phyloP scores from a whole-genome alignment of 2,113 vertebrate genomes.

The Cebidichthys violaceus region DNA sequence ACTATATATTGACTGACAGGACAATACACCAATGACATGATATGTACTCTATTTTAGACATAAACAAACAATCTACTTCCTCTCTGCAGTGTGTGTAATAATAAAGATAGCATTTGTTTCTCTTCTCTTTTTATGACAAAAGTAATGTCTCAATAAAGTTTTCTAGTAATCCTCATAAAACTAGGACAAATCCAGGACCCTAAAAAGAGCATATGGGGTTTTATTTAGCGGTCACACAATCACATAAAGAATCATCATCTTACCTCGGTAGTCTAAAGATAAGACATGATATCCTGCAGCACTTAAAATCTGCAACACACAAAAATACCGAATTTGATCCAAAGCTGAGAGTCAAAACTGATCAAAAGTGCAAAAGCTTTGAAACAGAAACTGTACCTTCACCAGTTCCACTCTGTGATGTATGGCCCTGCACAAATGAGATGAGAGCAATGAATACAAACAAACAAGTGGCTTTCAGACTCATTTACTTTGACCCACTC shows the following conservation, averaged over 20 bases:
- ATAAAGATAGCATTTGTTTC: too few species aligned
- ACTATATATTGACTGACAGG: background rate
- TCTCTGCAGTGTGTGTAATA: too few species aligned
- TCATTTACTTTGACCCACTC: conserved; percentile 28
- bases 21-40: too few species aligned
- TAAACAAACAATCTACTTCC: too few species aligned
- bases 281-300: conserved; percentile 88
- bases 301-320: conserved; percentile 84
- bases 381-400: conserved; percentile 80
- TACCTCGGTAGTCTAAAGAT: conserved; percentile 92
- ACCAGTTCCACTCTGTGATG: conserved; percentile 84
- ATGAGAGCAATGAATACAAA: conserved; percentile 34
- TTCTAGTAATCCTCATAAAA: background rate
- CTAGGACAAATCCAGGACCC: background rate
- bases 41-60: background rate
- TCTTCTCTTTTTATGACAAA: background rate
- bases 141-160: background rate
- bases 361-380: background rate
- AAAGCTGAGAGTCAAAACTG: background rate
- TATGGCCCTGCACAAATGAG: conserved; percentile 82
- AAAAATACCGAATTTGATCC: background rate
- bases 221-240: background rate
- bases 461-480: conserved; percentile 36
- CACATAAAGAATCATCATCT: background rate
- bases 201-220: background rate